phyloP scores from a whole-genome alignment of 1,140 invertebrate species.

The Papilio aristodemus region DNA sequence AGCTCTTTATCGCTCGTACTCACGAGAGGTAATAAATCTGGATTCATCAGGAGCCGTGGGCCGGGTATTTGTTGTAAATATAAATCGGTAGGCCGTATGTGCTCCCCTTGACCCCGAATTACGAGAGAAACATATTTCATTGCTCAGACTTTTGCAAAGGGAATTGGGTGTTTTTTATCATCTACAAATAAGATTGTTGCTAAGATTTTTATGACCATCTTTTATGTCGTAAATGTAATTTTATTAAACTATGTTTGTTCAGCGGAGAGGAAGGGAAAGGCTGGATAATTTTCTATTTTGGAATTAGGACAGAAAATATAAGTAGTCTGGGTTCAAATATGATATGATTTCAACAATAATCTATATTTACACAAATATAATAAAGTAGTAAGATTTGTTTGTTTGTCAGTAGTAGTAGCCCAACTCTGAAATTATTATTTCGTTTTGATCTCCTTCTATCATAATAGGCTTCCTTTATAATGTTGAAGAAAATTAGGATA shows the following conservation, averaged over 20 bases:
- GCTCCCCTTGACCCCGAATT: slow-evolving; percentile 30
- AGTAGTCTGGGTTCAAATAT: too few relatives aligned
- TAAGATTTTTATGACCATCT: slow-evolving; percentile 1
- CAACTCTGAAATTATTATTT: too few relatives aligned
- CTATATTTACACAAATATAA: too few relatives aligned
- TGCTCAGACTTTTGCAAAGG: slow-evolving; percentile 25
- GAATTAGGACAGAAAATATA: neutral
- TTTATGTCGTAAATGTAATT: slow-evolving; percentile 1
- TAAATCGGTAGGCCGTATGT: slow-evolving; percentile 27
- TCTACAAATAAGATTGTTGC: slow-evolving; percentile 18
- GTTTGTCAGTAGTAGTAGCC: too few relatives aligned
- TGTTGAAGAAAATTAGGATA: too few relatives aligned
- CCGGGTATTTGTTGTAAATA: slow-evolving; percentile 30
- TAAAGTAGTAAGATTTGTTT: too few relatives aligned
- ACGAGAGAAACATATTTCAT: slow-evolving; percentile 30
- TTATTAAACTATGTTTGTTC: slow-evolving; percentile 16
- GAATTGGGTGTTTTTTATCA: slow-evolving; percentile 23
- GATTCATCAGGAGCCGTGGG: slow-evolving; percentile 25
- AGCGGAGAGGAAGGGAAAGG: neutral
- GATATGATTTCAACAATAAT: too few relatives aligned
- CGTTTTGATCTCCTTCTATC: too few relatives aligned
- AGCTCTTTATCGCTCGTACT: slow-evolving; percentile 18
- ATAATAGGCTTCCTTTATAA: too few relatives aligned
- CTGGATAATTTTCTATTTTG: neutral
- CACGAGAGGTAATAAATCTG: slow-evolving; percentile 24